Evolutionary conservation across 2,113 vertebrate species (phyloP).

Genomic region (Chinchilla lanigera): DNA sequence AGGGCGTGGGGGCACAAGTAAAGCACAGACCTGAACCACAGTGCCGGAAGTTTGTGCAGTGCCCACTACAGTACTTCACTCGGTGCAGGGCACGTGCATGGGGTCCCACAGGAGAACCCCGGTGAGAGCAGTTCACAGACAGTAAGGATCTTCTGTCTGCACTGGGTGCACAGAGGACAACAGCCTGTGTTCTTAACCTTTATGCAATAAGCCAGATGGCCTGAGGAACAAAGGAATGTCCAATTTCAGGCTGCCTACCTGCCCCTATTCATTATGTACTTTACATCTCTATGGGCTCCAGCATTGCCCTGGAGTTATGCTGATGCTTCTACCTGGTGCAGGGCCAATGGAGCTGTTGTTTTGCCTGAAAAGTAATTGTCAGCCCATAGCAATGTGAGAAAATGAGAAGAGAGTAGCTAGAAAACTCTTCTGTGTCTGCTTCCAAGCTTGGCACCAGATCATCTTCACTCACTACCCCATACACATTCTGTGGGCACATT

Average conservation of each 20-base stretch:
- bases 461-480: not conserved
- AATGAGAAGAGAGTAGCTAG: not conserved
- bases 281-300: not conserved
- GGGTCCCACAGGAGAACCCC: too few species aligned
- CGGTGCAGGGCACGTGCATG: too few species aligned
- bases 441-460: not conserved
- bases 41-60: too few species aligned
- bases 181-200: not conserved
- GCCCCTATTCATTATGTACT: not conserved
- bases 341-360: not conserved
- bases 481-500: too few species aligned
- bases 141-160: too few species aligned
- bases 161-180: too few species aligned
- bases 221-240: not conserved
- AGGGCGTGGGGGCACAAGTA: too few species aligned
- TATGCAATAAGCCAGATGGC: fast-evolving
- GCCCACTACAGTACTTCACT: too few species aligned
- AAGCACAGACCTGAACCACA: too few species aligned
- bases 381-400: not conserved
- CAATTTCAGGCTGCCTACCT: not conserved
- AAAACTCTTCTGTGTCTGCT: conserved; percentile 15
- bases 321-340: not conserved
- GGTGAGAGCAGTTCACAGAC: too few species aligned
- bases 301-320: not conserved
- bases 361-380: not conserved